A percentile compares a stretch with the other conserved stretches of the same genome.
Conservation (phyloP, 1,140 invertebrate species). For the Eumaeus atala region DNA sequence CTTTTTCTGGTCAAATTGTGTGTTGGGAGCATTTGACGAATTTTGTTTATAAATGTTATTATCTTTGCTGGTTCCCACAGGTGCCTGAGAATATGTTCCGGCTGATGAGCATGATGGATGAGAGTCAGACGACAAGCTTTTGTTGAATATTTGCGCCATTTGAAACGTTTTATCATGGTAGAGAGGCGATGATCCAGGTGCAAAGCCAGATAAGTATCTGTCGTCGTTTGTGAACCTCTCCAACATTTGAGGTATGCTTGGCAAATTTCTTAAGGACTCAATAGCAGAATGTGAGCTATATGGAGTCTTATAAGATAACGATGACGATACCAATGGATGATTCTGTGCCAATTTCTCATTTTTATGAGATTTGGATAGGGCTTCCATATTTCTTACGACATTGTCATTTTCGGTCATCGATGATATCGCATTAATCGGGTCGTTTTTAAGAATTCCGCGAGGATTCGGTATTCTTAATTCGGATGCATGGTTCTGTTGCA, state of each 20-base stretch:
- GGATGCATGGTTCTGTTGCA: constrained; percentile 44
- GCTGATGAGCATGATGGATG: constrained; percentile 39
- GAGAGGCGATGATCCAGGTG: constrained; percentile 47
- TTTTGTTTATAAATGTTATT: constrained; percentile 43
- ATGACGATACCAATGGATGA: constrained; percentile 39
- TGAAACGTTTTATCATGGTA: constrained; percentile 71
- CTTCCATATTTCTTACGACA: constrained; percentile 44
- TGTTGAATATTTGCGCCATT: constrained; percentile 73
- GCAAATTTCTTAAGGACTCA: constrained; percentile 70
- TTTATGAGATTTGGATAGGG: constrained; percentile 46
- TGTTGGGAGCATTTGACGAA: constrained; percentile 25
- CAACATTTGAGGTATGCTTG: constrained; percentile 77
- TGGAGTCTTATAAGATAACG: constrained; percentile 57
- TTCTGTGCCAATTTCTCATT: constrained; percentile 49
- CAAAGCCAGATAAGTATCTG: constrained; percentile 62
- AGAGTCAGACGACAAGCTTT: constrained; percentile 58
- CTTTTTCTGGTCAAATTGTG: constrained; percentile 43
- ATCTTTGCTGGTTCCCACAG: constrained; percentile 48
- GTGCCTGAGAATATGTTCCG: constrained; percentile 47
- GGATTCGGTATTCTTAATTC: constrained; percentile 62
- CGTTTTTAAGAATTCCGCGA: constrained; percentile 44
- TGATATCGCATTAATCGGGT: constrained; percentile 32
- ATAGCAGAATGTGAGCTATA: constrained; percentile 58
- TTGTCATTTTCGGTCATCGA: constrained; percentile 35
- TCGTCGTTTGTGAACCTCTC: constrained; percentile 76